phyloP scores from a whole-genome alignment of 35 echinoderm and acorn worm genomes.

The Stichopus chloronotus region DNA sequence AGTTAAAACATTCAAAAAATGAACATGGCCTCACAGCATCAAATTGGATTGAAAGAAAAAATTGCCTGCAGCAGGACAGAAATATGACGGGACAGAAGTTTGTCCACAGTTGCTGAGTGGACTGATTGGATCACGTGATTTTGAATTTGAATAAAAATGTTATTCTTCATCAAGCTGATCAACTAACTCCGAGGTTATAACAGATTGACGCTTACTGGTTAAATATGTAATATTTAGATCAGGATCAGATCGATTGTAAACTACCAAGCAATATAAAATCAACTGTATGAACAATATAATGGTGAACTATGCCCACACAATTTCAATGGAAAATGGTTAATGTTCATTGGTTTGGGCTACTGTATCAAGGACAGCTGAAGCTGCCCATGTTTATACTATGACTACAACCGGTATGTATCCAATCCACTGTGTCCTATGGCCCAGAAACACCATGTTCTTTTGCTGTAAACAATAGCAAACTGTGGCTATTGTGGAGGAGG shows the following conservation, averaged over 20 bases:
- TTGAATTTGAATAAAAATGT: not conserved
- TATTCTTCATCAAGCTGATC: too few relatives aligned
- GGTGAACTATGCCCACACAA: not conserved
- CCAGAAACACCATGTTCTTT: not conserved
- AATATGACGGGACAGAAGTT: not conserved
- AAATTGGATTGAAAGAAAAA: conserved; percentile 1
- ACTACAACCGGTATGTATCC: not conserved
- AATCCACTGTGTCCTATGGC: conserved; percentile 3
- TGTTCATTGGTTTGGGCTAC: not conserved
- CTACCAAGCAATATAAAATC: not conserved
- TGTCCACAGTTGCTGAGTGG: too few relatives aligned
- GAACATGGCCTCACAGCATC: not conserved
- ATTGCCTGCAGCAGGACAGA: not conserved
- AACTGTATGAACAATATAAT: not conserved
- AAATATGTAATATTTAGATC: not conserved
- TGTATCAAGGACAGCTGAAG: not conserved
- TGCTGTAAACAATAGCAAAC: not conserved
- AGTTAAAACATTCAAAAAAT: not conserved
- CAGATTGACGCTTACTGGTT: too few relatives aligned
- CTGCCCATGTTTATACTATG: conserved; percentile 8
- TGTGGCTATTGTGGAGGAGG: not conserved
- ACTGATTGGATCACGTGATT: not conserved
- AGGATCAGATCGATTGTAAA: not conserved
- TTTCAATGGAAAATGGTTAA: not conserved
- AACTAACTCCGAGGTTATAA: too few relatives aligned